Conservation (phyloP, 2,113 vertebrate genomes). For the Eclectus roratus region DNA sequence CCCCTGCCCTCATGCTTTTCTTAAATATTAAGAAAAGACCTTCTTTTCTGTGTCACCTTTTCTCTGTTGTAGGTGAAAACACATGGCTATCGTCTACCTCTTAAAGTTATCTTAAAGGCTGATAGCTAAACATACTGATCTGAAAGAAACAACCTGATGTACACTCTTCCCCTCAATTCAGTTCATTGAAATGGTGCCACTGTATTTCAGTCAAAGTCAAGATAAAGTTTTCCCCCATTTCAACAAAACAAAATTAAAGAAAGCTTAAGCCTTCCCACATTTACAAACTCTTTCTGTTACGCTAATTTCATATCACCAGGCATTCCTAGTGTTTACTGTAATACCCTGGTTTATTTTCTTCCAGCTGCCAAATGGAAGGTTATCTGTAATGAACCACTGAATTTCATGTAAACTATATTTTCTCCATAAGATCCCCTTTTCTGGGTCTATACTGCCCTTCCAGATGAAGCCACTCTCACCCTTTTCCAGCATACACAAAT, state of each 20-base stretch:
- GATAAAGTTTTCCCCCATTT: background rate
- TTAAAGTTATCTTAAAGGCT: background rate
- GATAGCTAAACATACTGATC: background rate
- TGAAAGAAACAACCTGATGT: background rate
- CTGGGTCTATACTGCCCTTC: background rate
- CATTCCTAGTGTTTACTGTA: background rate
- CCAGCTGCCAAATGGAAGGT: background rate
- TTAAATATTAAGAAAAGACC: background rate
- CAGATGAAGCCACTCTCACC: background rate
- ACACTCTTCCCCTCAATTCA: background rate
- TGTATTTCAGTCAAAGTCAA: background rate
- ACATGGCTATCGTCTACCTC: background rate
- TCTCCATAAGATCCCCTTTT: background rate
- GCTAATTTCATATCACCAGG: background rate
- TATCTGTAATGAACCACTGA: background rate
- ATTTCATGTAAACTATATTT: background rate
- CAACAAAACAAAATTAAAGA: background rate
- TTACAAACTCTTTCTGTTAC: background rate
- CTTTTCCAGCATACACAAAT: background rate
- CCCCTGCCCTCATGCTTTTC: rapidly evolving
- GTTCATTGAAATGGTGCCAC: background rate
- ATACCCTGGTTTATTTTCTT: background rate
- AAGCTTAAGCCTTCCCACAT: background rate
- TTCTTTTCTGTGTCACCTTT: background rate
- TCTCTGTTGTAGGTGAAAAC: background rate